Conservation (phyloP, 2,888 invertebrate species). For the Meghimatium bilineatum region DNA sequence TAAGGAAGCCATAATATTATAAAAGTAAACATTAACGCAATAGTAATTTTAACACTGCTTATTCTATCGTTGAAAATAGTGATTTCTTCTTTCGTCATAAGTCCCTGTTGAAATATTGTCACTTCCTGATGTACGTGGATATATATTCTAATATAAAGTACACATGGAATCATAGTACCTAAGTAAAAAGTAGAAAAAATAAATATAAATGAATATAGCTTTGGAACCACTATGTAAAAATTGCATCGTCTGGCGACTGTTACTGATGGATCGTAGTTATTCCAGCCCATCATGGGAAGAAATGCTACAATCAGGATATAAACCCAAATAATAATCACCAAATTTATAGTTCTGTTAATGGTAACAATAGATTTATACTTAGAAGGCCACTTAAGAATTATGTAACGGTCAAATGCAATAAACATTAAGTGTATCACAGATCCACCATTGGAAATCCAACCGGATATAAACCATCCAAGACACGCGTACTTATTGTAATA, state of each 20-base stretch:
- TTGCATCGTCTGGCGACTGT: neutral
- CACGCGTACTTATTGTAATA: slow-evolving; percentile 8
- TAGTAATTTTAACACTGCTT: slow-evolving; percentile 4
- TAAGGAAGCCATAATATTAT: slow-evolving; percentile 26
- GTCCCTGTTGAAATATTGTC: neutral
- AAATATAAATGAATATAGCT: neutral
- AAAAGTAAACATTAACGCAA: slow-evolving; percentile 13
- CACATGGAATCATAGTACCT: neutral
- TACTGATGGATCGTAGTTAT: neutral
- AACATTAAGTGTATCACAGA: slow-evolving; percentile 1
- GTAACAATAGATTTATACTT: neutral
- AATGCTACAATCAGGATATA: neutral
- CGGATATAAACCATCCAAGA: neutral
- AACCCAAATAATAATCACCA: neutral
- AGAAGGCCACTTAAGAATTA: neutral
- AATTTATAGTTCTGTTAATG: neutral
- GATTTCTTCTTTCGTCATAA: neutral
- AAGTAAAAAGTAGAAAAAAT: neutral
- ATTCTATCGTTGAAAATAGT: neutral
- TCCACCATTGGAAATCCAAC: neutral
- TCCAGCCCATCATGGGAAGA: slow-evolving; percentile 25
- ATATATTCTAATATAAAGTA: neutral
- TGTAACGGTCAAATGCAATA: slow-evolving; percentile 28
- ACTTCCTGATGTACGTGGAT: neutral
- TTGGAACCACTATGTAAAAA: neutral